Base-by-base conservation (phyloP, 2,797 vertebrate genomes). In the Coregonus ussuriensis region DNA sequence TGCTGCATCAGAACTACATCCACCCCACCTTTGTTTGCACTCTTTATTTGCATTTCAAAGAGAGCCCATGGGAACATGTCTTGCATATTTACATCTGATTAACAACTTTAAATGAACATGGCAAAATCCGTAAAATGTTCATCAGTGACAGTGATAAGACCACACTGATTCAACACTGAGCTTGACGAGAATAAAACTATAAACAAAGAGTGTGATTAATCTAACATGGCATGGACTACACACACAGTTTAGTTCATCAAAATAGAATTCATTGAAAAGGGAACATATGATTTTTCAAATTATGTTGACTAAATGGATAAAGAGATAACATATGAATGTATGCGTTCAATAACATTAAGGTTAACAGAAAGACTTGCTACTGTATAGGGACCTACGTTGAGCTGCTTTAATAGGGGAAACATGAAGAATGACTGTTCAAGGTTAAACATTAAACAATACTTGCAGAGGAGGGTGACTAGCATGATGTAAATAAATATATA, bases 21-120 rank as follows among this genome's bases (percentile, higher is more conserved):
- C 88, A 82, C 80, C 78, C 85, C 84, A 94, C 91, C 92, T 94
- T 92, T 94, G 90, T 93, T 94, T 94, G 90, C 90, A 89, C 81
- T 85, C 87, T 2, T 67, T 83, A 94, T 95, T 95, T 93, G 93
- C 93, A 95, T 95, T 93, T 94, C 93, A 95, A 94, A 94, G 92
- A 87, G 79, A 88, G 88, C 89, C 90, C 87, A 81, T 67, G 90
- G 91, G 93, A 93, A 84, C 83, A 83, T 81, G 88, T 85, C 91
- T 91, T 94, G 94, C 93, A 94, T 93, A 94, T 93, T 93, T 93
- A 92, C 91, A 93, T 94, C 91, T 93, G 91, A 94, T 95, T 94
- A 94, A 88, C 91, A 91, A 91, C 91, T 92, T 93, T 93, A 93
- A 93, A 93, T 93, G 90, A 93, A 93, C 84, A 91, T 88, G 89